Evolutionary conservation across 2,888 invertebrate species (phyloP), one percentile per base, ranked within the genome.

Genomic region (Pollenia angustigena): DNA sequence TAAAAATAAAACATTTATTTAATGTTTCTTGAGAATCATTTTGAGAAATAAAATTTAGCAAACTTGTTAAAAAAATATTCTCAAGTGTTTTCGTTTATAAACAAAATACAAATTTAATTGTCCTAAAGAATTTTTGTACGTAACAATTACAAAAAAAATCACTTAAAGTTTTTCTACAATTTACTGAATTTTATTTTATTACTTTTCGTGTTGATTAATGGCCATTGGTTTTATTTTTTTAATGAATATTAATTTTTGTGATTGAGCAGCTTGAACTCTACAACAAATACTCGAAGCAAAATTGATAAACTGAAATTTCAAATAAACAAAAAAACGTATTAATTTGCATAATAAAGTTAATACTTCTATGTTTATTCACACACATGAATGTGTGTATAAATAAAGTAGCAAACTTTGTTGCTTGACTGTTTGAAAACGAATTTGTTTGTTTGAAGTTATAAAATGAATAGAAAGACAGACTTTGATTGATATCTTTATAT

Each of bases 301-400:
- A 64, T 10, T 18, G 8, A 66, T 16, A 23, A 64, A 16, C 16
- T 16, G 42, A 69, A 60, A 32, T 14, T n/a, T 10, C 54, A 12
- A 32, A 54, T 32, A 54, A 32, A 14, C n/a, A n/a, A 9, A 23
- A 54, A 62, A 62, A 56, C 54, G 0, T 46, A 52, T 72, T 72
- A 54, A 81, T 81, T 81, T 64, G 72, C 81, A 72, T 72, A 81
- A 80, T 54, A 72, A 54, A 52, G 71, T 64, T 48, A 62, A 46
- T 72, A 72, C n/a, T 64, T 80, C 11, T 42, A 50, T 40, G n/a
- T 12, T 60, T 40, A 48, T 40, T 18, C 42, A 11, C 23, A 69
- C 44, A 42, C 40, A 9, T 50, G 11, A 16, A 44, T 50, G 18
- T 79, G 69, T 76, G 32, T 50, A 56, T 23, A 72, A 72, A 58